These are phyloP conservation scores for Choreutis nemorana DNA, from an alignment of 2,888 invertebrate genomes.

Conservation along the genomic window DNA sequence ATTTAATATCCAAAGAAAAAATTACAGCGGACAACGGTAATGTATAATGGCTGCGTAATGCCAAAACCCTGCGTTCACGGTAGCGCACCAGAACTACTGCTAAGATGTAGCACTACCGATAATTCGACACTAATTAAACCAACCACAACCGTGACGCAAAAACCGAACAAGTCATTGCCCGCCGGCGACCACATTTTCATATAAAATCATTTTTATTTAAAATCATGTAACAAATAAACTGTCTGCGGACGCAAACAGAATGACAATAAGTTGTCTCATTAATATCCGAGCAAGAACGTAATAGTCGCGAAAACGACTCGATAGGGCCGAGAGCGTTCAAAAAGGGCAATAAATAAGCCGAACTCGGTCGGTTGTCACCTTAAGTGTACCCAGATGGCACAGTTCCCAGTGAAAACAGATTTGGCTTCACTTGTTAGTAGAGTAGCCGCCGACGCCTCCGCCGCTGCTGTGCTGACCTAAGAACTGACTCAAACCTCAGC, in stretches of 20 bases:
- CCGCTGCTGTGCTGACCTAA: too few species aligned
- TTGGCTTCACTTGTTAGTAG: constrained; percentile 18
- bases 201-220: constrained; percentile 5
- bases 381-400: constrained; percentile 42
- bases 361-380: constrained; percentile 40
- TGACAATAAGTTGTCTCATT: constrained; percentile 30
- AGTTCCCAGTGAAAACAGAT: constrained; percentile 40
- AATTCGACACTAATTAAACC: too few species aligned
- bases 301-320: constrained; percentile 17
- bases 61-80: constrained; percentile 34
- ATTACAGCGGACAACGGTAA: constrained; percentile 52
- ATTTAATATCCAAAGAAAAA: constrained; percentile 46
- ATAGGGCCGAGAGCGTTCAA: constrained; percentile 25
- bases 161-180: too few species aligned
- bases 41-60: constrained; percentile 43
- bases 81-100: constrained; percentile 24
- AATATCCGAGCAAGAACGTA: constrained; percentile 27
- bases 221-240: not conserved
- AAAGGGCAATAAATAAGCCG: constrained; percentile 34
- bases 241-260: constrained; percentile 15
- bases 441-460: not conserved
- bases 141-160: too few species aligned
- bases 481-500: too few species aligned
- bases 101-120: too few species aligned
- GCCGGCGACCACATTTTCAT: too few species aligned